Evolutionary conservation across 2,888 invertebrate species (phyloP), one percentile per base, ranked within the genome.

Genomic region (Alsophila aescularia): DNA sequence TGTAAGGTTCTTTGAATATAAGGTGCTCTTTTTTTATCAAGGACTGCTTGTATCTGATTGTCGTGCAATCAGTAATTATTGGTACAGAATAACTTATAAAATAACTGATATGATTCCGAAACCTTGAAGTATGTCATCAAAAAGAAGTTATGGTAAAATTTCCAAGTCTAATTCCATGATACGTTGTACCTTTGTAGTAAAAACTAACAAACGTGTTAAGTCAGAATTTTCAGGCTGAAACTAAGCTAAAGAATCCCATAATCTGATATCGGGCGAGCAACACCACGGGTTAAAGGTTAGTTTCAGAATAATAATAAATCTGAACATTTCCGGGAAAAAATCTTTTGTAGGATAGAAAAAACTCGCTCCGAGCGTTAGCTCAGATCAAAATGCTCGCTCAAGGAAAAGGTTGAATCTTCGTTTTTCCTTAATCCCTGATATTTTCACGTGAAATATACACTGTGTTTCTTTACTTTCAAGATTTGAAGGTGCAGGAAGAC

Each of bases 401-500:
- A 41, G 37, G 49, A 41, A 55, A 54, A 43, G 18, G 39, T 42
- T 42, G 41, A 41, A 15, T 41, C 37, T 13, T 36, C 40, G 43
- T 49, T 47, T 50, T 50, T 50, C 44, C 47, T 51, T 52, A 54
- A 51, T 48, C 43, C 43, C 8, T 44, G 51, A 54, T 48, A 54
- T 54, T 58, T 51, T 43, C 36, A 43, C 42, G 43, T 37, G 39
- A 47, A 45, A 47, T 31, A 44, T 39, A 43, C 42, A 54, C 39
- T 37, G 41, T 44, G 16, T 47, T 41, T 16, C 45, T 43, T 47
- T 29, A n/a, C 29, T 29, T 29, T 24, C 24, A 53, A 58, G 42
- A 58, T 53, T 49, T 42, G 56, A 52, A 57, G 51, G 60, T 58
- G 52, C 37, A 41, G 56, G 42, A 54, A 57, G 59, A 62, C 47